Base-by-base conservation (phyloP, 2,113 vertebrate genomes). In the Phoxinus phoxinus region DNA sequence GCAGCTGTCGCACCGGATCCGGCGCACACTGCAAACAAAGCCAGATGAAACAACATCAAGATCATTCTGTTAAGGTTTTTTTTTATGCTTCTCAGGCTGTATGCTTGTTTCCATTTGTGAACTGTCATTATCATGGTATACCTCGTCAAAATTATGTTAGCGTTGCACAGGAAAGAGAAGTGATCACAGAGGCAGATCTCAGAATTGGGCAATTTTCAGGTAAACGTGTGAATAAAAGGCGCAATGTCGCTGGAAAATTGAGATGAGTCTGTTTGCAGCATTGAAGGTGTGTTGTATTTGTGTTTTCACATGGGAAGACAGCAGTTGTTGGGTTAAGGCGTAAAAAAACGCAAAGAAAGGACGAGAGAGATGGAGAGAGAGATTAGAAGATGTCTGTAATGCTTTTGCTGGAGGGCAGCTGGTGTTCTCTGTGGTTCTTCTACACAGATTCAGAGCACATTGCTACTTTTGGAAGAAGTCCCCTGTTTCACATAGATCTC, bases 401-500 rank as follows among this genome's bases (percentile, higher is more conserved):
- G 63, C 15, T 85, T 58, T 78, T 71, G 53, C 77, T 85, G 41
- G 51, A 82, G 65, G 63, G 77, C 67, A 79, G 85, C 78, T 87
- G 79, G 83, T 73, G 71, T 76, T 89, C 63, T 44, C 41, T 73
- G 86, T 78, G 76, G 63, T 73, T 65, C 61, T 51, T 61, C 69
- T 63, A 37, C 80, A 69, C 21, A 63, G 23, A 37, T n/a, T 71
- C 72, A 17, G 53, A 56, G 8, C 65, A 78, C 51, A 44, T 58
- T 69, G 56, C 75, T 81, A 78, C 75, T 84, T 59, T 80, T 17
- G 56, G 53, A 58, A 79, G 48, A 84, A 48, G 67, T 35, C 75
- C 53, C 56, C 76, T 83, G 25, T 73, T 67, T 82, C 53, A 56
- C 79, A 87, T 73, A 81, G 32, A 82, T 88, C 77, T 86, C 56